Percentiles rank a stretch among this genome's conserved stretches.
phyloP scores from a whole-genome alignment of 2,113 vertebrate genomes.

The Microtus richardsoni region DNA sequence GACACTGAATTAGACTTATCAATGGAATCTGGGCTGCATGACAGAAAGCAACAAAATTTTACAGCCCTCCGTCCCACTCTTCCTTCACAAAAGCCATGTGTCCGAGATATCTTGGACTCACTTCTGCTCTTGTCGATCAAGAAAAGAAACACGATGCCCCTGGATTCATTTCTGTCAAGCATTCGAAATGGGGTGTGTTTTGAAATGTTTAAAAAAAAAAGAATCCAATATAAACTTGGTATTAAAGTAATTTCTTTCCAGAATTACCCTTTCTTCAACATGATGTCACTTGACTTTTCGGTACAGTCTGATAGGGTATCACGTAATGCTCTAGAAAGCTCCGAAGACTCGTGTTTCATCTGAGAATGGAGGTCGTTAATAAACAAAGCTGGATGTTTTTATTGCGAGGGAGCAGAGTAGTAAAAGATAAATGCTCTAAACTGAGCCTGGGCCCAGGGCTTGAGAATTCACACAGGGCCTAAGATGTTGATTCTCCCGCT shows the following conservation, averaged over 20 bases:
- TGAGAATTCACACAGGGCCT: neutral
- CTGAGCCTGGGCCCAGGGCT: neutral
- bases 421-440: conserved; percentile 59
- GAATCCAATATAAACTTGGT: conserved; percentile 57
- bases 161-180: conserved; percentile 14
- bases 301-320: conserved; percentile 4
- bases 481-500: neutral
- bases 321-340: conserved; percentile 6
- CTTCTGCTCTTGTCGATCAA: conserved; percentile 39
- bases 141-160: conserved; percentile 37
- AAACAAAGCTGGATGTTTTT: conserved; percentile 61
- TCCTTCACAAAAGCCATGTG: conserved; percentile 32
- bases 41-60: conserved; percentile 33
- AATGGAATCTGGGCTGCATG: neutral
- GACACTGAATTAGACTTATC: neutral
- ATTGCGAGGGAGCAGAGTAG: neutral
- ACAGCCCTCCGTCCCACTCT: neutral
- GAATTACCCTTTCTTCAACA: conserved; percentile 37
- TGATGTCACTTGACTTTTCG: conserved; percentile 42
- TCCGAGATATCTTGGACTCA: neutral
- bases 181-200: conserved; percentile 50
- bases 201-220: conserved; percentile 62
- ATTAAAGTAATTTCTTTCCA: conserved; percentile 69
- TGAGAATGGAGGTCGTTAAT: conserved; percentile 43
- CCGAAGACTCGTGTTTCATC: conserved; percentile 56